Evolutionary conservation across 2,113 vertebrate species (phyloP), one percentile per base, ranked within the genome.

Genomic region (Mastomys coucha): DNA sequence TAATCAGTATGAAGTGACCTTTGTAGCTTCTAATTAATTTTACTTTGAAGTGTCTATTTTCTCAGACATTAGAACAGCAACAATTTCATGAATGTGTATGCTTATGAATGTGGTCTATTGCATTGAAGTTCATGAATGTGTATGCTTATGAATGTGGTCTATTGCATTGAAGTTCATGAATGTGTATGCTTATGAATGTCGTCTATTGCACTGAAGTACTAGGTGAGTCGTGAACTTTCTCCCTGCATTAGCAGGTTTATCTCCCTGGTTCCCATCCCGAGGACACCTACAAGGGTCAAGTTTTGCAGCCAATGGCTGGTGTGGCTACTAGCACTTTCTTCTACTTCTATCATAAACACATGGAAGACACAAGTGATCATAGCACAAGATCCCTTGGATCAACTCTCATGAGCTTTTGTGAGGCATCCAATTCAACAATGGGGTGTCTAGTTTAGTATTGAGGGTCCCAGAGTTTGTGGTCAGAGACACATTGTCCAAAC

Each of bases 201-300:
- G 70, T 58, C 36, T 77, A 51, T 69, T 93, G 10, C 45, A 76
- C 78, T 91, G n/a, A 39, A 81, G 13, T 92, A 26, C 45, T 33
- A 70, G 10, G 36, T 96, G 76, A 81, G 10, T 31, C 72, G 63
- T 82, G 89, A 85, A 91, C 49, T 49, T 72, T 95, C 94, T 93
- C 56, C 7, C 33, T 98, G n/a, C n/a, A 67, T 76, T 88, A 93
- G 33, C 2, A 89, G 12, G 2, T 56, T 89, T 96, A 20, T 80
- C n/a, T 82, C 12, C 91, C 19, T 91, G 51, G 60, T 76, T 9
- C 51, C n/a, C 19, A 26, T 93, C 96, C 51, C 92, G 65, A 24
- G n/a, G 63, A 78, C 33, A 67, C 36, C 82, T 88, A 75, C 63
- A 87, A 77, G 22, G 69, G 26, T 77, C 2, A 22, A 5, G 12